Percentiles rank a stretch among this genome's conserved stretches.
Evolutionary conservation across 2,113 vertebrate genomes (phyloP).

Genomic region (Etheostoma cragini): DNA sequence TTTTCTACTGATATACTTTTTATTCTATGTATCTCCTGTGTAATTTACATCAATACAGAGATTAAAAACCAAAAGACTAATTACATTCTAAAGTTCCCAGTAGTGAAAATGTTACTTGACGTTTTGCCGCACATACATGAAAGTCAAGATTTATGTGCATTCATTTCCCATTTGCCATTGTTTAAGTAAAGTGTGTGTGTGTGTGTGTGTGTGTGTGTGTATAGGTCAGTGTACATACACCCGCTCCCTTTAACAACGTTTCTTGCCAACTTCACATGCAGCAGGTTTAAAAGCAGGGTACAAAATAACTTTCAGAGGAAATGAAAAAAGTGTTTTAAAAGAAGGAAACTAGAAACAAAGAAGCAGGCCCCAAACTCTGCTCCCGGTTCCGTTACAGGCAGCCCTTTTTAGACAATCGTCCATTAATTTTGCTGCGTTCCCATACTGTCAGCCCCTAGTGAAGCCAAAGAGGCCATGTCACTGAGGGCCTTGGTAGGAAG

Average conservation of each 20-base stretch:
- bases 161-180: conserved; percentile 21
- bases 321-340: conserved; percentile 52
- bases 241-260: conserved; percentile 31
- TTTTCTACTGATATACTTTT: too few species aligned
- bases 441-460: conserved; percentile 74
- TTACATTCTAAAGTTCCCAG: neutral
- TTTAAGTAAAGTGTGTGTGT: neutral
- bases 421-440: conserved; percentile 74
- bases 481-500: conserved; percentile 58
- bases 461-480: conserved; percentile 75
- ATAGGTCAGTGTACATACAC: neutral
- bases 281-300: conserved; percentile 43
- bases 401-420: conserved; percentile 81
- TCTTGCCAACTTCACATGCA: conserved; percentile 44
- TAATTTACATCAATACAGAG: too few species aligned
- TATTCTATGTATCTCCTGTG: too few species aligned
- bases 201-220: neutral
- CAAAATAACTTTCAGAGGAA: conserved; percentile 49
- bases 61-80: neutral
- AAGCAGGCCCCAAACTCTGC: conserved; percentile 56
- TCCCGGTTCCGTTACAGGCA: conserved; percentile 62
- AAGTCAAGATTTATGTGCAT: conserved; percentile 16
- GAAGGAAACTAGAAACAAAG: conserved; percentile 41
- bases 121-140: neutral
- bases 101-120: neutral